Percentiles rank a stretch among this genome's conserved stretches.
phyloP scores from a whole-genome alignment of 2,888 invertebrate genomes.

The Euproctis similis region DNA sequence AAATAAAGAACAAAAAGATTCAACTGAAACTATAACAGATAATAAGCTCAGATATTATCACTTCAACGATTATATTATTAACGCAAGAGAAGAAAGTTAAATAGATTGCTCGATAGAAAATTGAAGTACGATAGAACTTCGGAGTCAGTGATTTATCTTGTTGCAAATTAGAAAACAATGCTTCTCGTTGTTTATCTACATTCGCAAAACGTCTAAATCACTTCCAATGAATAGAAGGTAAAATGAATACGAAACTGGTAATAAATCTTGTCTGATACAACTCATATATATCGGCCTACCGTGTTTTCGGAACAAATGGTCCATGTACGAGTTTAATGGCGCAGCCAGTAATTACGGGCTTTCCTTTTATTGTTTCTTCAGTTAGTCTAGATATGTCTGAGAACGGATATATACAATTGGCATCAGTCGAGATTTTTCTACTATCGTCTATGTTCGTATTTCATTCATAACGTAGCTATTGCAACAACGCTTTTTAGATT shows the following conservation, averaged over 20 bases:
- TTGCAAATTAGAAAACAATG: conserved; percentile 28
- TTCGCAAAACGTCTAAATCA: conserved; percentile 30
- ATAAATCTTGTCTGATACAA: conserved; percentile 18
- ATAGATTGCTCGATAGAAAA: conserved; percentile 27
- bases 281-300: conserved; percentile 5
- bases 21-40: conserved; percentile 18
- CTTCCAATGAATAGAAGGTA: conserved; percentile 25
- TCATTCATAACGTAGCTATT: no score
- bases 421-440: conserved; percentile 23
- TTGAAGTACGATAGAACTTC: conserved; percentile 24
- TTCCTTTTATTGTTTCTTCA: conserved; percentile 38
- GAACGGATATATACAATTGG: conserved; percentile 41
- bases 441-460: conserved; percentile 11
- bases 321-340: conserved; percentile 12
- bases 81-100: conserved; percentile 38
- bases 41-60: conserved; percentile 17
- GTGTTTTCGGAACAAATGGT: conserved; percentile 20
- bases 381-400: conserved; percentile 37
- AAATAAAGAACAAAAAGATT: conserved; percentile 17
- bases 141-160: conserved; percentile 40
- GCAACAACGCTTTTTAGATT: no score
- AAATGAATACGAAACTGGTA: conserved; percentile 9
- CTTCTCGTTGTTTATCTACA: conserved; percentile 34
- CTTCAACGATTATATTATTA: conserved; percentile 24
- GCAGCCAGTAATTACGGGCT: conserved; percentile 30